These are phyloP conservation scores for Zalophus californianus DNA, from an alignment of 2,797 vertebrate genomes.

Conservation along the genomic window DNA sequence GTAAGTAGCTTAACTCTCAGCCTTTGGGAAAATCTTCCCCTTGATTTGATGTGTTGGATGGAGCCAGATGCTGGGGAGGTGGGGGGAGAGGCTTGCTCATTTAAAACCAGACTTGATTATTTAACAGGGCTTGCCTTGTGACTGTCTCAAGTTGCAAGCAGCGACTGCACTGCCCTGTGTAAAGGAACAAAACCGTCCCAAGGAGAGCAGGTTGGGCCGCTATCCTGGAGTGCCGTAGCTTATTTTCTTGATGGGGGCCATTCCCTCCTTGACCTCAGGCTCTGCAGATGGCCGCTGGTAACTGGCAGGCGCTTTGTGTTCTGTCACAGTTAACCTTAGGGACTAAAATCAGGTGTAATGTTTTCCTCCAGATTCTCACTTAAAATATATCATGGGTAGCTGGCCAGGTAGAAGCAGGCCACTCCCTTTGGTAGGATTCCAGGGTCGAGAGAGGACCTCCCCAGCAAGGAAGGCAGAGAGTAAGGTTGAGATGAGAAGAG, in stretches of 20 bases:
- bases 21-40: conserved; percentile 54
- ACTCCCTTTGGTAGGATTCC: neutral
- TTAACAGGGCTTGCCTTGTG: neutral
- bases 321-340: neutral
- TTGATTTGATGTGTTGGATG: conserved; percentile 43
- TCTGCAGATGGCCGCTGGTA: neutral
- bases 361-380: neutral
- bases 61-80: conserved; percentile 62
- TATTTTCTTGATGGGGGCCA: neutral
- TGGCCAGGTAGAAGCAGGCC: conserved; percentile 77
- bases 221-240: neutral
- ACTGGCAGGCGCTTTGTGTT: neutral
- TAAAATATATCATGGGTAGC: conserved; percentile 4
- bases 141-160: neutral
- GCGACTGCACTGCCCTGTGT: neutral
- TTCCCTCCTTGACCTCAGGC: neutral
- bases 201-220: neutral
- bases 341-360: neutral
- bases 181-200: neutral
- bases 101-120: conserved; percentile 9
- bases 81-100: neutral
- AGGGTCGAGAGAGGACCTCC: neutral
- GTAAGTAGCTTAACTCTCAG: conserved; percentile 61
- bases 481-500: neutral
- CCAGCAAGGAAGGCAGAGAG: neutral